Evolutionary conservation across 2,113 vertebrate species (phyloP).

Genomic region (Electrona antarctica): DNA sequence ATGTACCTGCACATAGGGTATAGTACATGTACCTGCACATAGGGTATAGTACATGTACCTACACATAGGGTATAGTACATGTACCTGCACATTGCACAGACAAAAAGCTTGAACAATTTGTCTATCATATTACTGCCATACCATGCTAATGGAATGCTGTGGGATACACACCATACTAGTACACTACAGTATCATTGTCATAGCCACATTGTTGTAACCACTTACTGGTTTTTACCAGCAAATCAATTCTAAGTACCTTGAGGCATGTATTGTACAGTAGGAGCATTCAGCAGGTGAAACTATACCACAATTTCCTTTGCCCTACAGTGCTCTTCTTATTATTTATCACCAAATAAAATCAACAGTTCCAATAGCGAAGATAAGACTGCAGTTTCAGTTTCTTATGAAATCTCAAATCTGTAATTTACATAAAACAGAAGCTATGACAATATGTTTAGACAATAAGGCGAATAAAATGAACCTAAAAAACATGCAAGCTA

Average conservation of each 20-base stretch:
- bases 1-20: slow-evolving; percentile 10
- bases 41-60: neutral
- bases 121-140: neutral
- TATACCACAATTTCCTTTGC: too few relatives aligned
- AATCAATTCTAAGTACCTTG: neutral
- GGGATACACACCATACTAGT: neutral
- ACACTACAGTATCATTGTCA: neutral
- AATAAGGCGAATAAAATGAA: too few relatives aligned
- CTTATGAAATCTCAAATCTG: too few relatives aligned
- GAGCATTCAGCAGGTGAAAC: too few relatives aligned
- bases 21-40: neutral
- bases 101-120: neutral
- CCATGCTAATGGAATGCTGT: neutral
- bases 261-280: neutral
- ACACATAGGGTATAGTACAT: neutral
- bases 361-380: neutral
- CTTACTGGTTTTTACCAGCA: neutral
- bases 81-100: neutral
- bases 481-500: too few relatives aligned
- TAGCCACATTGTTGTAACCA: neutral
- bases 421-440: too few relatives aligned
- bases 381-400: too few relatives aligned
- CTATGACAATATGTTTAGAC: too few relatives aligned
- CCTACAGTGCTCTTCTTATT: too few relatives aligned
- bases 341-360: too few relatives aligned